These are phyloP conservation scores for Eupithecia centaureata DNA, from an alignment of 2,888 invertebrate species.

Conservation along the genomic window DNA sequence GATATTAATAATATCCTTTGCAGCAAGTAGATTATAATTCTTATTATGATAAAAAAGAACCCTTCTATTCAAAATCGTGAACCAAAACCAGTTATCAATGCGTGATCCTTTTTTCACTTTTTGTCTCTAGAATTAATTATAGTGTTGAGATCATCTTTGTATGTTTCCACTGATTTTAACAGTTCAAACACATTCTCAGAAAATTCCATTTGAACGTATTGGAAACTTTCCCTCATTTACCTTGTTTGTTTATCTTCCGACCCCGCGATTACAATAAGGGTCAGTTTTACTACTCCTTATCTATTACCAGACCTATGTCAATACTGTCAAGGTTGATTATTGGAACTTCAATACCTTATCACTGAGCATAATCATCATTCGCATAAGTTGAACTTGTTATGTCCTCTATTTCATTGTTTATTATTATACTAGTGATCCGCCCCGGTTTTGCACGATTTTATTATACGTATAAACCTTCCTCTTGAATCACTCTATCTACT, in stretches of 20 bases:
- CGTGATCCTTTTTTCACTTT: background rate
- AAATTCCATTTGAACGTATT: background rate
- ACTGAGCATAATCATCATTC: background rate
- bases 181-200: background rate
- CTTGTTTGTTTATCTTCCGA: slow-evolving; percentile 4
- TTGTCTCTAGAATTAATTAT: no score
- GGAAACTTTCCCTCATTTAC: background rate
- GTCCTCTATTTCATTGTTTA: background rate
- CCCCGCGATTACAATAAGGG: slow-evolving; percentile 9
- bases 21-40: no score
- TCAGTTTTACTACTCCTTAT: slow-evolving; percentile 11
- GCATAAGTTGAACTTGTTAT: background rate
- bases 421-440: background rate
- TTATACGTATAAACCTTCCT: no score
- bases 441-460: no score
- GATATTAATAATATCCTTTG: no score
- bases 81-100: background rate
- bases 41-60: background rate
- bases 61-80: background rate
- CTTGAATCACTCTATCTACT: no score
- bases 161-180: background rate
- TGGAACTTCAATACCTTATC: background rate
- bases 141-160: background rate
- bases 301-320: slow-evolving; percentile 11
- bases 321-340: slow-evolving; percentile 4